Evolutionary conservation across 2,888 invertebrate species (phyloP), one percentile per base, ranked within the genome.

Genomic region (Laspeyria flexula): DNA sequence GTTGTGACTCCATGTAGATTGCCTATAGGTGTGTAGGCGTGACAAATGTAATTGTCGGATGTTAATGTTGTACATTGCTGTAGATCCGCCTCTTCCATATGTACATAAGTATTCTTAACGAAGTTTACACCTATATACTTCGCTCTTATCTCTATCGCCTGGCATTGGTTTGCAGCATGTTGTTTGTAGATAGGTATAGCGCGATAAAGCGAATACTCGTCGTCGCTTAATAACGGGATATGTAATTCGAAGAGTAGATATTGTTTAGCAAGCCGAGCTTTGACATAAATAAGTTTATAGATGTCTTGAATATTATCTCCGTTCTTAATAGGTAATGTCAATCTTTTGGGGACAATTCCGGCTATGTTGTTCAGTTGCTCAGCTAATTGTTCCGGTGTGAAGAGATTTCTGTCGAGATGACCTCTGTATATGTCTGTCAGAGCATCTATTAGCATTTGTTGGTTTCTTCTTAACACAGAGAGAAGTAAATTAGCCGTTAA

Each of bases 51-150:
- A 4, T 16, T 41, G 6, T 41, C 12, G 3, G 18, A 15, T 10
- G 1, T 18, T 6, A 30, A 6, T 12, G 18, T 18, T 7, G 30
- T 12, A 21, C 41, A 39, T 39, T 39, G 39, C 11, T 39, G 39
- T 4, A 39, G 29, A 15, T 39, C 39, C 5, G 10, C 3, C 27
- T 39, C 39, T 11, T 27, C 16, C 27, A 39, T 39, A 10, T 39
- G 11, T 29, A 39, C 27, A 13, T 41, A 41, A 10, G 41, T 41
- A 30, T 41, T 41, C 12, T 41, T 41, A 9, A 41, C 18, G 11
- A 30, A 41, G 12, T 41, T 41, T 3, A 41, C 41, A 9, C 41
- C 41, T 21, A 41, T 41, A 18, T 41, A 41, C 18, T 18, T 18
- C 18, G 18, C 5, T 18, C 3, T 18, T 18, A 18, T 18, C 18